Percentiles rank a stretch among this genome's conserved stretches.
Evolutionary conservation across 1,140 invertebrate genomes (phyloP).

Genomic region (Eulimnadia texana): DNA sequence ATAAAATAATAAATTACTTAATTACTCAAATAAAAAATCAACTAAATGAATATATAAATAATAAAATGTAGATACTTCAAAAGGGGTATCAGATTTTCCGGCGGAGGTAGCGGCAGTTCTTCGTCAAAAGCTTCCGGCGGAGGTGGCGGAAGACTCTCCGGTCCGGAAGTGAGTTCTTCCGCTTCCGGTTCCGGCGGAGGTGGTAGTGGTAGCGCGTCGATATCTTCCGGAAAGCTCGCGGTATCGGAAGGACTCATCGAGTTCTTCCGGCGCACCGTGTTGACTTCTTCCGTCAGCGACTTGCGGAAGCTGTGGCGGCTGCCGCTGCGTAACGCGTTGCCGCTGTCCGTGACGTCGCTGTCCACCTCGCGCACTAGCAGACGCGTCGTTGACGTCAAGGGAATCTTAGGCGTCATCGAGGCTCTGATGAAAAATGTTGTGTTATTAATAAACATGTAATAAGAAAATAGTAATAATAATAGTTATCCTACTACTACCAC

Average conservation of each 20-base stretch:
- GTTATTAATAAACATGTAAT: no score
- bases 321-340: slow-evolving; percentile 17
- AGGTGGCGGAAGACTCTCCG: slow-evolving; percentile 35
- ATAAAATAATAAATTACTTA: no score
- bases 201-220: slow-evolving; percentile 22
- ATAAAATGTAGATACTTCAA: no score
- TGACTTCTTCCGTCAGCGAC: slow-evolving; percentile 27
- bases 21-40: no score
- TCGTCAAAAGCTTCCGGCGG: slow-evolving; percentile 29
- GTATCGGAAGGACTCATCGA: slow-evolving; percentile 11
- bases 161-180: slow-evolving; percentile 17
- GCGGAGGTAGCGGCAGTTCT: slow-evolving; percentile 17
- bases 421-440: no score
- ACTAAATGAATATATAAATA: no score
- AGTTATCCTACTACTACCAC: no score
- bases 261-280: slow-evolving; percentile 34
- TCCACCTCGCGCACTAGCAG: slow-evolving; percentile 45
- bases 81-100: slow-evolving; percentile 18
- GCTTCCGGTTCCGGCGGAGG: slow-evolving; percentile 25
- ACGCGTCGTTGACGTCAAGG: slow-evolving; percentile 75
- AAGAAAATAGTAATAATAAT: no score
- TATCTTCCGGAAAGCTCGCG: background rate
- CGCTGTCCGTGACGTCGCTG: slow-evolving; percentile 24
- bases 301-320: slow-evolving; percentile 23
- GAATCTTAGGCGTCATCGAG: slow-evolving; percentile 78